Evolutionary conservation across 2,797 vertebrate genomes (phyloP), one percentile per base, ranked within the genome.

Genomic region (Melanotaenia trifasciata): DNA sequence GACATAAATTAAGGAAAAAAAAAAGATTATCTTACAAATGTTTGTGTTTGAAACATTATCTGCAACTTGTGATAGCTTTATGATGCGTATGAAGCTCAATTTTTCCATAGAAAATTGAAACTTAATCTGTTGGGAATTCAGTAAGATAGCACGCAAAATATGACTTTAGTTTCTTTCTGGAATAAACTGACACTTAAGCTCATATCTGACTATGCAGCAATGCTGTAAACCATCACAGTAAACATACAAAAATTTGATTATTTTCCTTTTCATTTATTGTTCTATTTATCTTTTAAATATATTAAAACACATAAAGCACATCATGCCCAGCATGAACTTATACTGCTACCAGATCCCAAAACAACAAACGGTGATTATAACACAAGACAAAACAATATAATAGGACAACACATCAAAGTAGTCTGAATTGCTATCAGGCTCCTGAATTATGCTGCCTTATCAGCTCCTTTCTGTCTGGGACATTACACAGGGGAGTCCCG

Each of bases 121-220:
- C 18, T 22, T 26, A 58, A 67, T 50, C 54, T 60, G 35, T 35
- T 64, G 22, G 22, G 40, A 67, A 63, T 33, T 12, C n/a, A 18
- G 38, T 26, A 20, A 59, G 58, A 51, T 0, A 13, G 22, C 43
- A 24, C 30, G 12, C 6, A 58, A n/a, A 50, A 24, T 28, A 28
- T 28, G 28, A 11, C 28, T 80, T 64, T 2, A 38, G 51, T 57
- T 58, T 36, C 30, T 24, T 3, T 59, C 12, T 40, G 26, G 59
- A 45, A 16, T 14, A 67, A 71, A 53, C 8, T 36, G 40, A 53
- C 56, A 53, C n/a, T 66, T 62, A 57, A 28, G 28, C 28, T 54
- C 28, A 20, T 5, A 51, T 60, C n/a, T 68, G 40, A 69, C 35
- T 63, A 22, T 9, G n/a, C 47, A 51, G 18, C 36, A 13, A 72